Evolutionary conservation across 2,888 invertebrate species (phyloP).

Genomic region (Pedicia rivosa): DNA sequence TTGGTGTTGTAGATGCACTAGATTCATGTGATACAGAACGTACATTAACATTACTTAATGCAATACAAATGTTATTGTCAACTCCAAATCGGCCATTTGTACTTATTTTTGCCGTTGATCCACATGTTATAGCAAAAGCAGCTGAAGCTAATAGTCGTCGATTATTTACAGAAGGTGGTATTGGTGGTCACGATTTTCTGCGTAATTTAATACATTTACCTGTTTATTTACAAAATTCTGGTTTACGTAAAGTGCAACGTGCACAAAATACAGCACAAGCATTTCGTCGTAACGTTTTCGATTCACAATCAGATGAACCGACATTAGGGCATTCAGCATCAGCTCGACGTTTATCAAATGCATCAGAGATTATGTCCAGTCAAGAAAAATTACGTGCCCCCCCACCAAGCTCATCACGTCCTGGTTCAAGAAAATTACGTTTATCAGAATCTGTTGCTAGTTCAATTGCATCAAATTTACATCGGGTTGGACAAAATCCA

Average conservation of each 20-base stretch:
- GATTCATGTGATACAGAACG: conserved; percentile 98
- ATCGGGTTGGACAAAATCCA: conserved; percentile 56
- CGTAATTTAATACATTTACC: conserved; percentile 95
- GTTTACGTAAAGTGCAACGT: conserved; percentile 71
- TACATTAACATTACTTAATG: conserved; percentile 81
- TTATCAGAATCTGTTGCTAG: conserved; percentile 82
- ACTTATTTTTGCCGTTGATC: conserved; percentile 91
- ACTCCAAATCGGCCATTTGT: conserved; percentile 91
- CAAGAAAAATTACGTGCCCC: conserved; percentile 50
- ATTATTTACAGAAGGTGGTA: conserved; percentile 66
- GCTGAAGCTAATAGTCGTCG: conserved; percentile 79
- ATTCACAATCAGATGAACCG: conserved; percentile 25
- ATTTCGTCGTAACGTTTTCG: conserved; percentile 26
- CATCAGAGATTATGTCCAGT: conserved; percentile 67
- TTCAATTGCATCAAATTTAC: conserved; percentile 76
- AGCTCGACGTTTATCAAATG: conserved; percentile 58
- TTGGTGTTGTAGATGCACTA: conserved; percentile 90
- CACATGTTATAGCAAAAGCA: conserved; percentile 95
- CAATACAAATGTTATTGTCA: conserved; percentile 88
- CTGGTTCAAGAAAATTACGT: conserved; percentile 56
- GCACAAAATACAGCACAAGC: conserved; percentile 62
- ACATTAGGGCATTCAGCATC: conserved; percentile 39
- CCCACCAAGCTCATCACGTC: conserved; percentile 27
- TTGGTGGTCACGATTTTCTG: conserved; percentile 88
- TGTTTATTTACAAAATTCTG: conserved; percentile 95